Evolutionary conservation across 2,113 vertebrate species (phyloP).

Genomic region (Cephalopterus ornatus): DNA sequence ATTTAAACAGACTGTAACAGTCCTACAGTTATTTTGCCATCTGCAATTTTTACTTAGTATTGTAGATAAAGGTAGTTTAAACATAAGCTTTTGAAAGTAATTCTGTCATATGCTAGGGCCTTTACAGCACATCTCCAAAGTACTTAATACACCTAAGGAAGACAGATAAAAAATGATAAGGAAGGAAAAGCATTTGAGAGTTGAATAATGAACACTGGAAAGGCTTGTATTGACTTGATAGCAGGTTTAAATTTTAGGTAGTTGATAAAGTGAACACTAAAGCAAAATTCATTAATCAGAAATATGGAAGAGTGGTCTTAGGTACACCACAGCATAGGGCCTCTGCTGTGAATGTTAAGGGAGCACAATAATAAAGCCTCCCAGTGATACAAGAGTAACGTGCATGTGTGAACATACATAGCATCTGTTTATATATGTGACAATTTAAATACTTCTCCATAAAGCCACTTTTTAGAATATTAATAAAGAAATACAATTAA

Average conservation of each 20-base stretch:
- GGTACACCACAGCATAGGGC: too few species aligned
- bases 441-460: not conserved
- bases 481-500: not conserved
- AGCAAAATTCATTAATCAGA: not conserved
- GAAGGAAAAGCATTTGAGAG: not conserved
- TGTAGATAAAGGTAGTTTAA: not conserved
- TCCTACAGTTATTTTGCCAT: not conserved
- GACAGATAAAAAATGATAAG: not conserved
- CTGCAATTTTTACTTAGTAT: not conserved
- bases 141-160: not conserved
- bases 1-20: too few species aligned
- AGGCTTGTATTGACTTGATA: not conserved
- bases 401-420: rapidly evolving
- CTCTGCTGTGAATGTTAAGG: not conserved
- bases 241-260: not conserved
- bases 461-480: not conserved
- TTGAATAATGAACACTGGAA: not conserved
- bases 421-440: not conserved
- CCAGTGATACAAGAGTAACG: not conserved
- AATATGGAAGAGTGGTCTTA: not conserved
- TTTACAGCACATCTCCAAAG: not conserved
- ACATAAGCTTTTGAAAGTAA: not conserved
- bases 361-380: not conserved
- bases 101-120: not conserved
- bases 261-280: not conserved